phyloP scores from a whole-genome alignment of 2,113 vertebrate genomes.

The Caretta caretta region DNA sequence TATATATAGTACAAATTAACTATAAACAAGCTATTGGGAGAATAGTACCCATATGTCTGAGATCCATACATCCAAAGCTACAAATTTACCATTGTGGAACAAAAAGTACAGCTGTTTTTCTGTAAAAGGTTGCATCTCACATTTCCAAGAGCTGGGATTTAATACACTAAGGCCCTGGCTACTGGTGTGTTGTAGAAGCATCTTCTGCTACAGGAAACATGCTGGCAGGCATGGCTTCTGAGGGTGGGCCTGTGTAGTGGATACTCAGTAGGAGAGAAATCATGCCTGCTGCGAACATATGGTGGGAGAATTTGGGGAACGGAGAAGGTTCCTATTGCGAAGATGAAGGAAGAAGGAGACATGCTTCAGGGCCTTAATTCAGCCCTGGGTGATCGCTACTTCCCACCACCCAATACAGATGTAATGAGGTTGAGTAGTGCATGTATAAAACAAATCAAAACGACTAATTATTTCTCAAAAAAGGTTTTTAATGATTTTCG shows the following conservation, averaged over 20 bases:
- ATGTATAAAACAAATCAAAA: no score
- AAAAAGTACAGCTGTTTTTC: not conserved
- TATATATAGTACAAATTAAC: not conserved
- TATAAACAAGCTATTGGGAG: not conserved
- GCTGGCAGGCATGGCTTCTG: not conserved
- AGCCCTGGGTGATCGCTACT: no score
- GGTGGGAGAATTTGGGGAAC: not conserved
- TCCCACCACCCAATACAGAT: no score
- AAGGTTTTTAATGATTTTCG: no score
- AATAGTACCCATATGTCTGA: not conserved
- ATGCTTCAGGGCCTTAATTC: no score
- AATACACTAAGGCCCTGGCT: not conserved
- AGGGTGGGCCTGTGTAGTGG: rapidly evolving
- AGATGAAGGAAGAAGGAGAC: no score
- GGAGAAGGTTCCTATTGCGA: not conserved
- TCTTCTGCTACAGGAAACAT: not conserved
- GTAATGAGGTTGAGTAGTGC: no score
- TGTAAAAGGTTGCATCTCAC: not conserved
- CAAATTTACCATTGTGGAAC: not conserved
- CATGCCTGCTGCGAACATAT: not conserved
- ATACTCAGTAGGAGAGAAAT: not conserved
- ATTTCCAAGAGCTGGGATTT: not conserved
- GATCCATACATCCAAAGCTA: not conserved
- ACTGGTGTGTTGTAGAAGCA: not conserved
- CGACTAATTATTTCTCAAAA: no score